Conservation (phyloP, 1,140 invertebrate species). For the Drosophila chauvacae region DNA sequence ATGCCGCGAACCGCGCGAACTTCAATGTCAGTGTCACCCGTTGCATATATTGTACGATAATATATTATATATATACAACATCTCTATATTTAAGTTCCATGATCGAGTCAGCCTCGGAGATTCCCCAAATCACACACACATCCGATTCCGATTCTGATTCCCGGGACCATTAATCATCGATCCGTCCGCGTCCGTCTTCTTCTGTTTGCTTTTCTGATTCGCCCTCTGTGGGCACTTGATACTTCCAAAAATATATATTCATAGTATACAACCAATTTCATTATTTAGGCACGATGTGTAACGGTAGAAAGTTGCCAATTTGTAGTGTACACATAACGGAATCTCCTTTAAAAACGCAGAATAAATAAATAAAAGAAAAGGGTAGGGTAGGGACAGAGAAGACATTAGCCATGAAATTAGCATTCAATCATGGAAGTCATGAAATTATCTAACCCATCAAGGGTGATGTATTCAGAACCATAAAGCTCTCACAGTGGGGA, state of each 20-base stretch:
- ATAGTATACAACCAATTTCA: slow-evolving; percentile 19
- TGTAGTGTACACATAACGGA: slow-evolving; percentile 39
- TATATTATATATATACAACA: slow-evolving; percentile 1
- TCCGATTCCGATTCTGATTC: slow-evolving; percentile 3
- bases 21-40: slow-evolving; percentile 51
- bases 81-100: slow-evolving; percentile 31
- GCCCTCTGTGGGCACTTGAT: slow-evolving; percentile 34
- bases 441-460: slow-evolving; percentile 16
- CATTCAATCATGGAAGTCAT: slow-evolving; percentile 27
- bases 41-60: slow-evolving; percentile 1
- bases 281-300: slow-evolving; percentile 52
- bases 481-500: slow-evolving; percentile 1
- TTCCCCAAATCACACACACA: slow-evolving; percentile 13
- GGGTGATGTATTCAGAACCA: slow-evolving; percentile 11
- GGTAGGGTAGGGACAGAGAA: neutral
- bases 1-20: slow-evolving; percentile 31
- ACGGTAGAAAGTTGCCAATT: slow-evolving; percentile 74
- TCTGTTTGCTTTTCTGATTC: slow-evolving; percentile 66
- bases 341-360: neutral
- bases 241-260: slow-evolving; percentile 12
- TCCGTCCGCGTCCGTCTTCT: neutral
- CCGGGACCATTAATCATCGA: slow-evolving; percentile 41
- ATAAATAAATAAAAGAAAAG: slow-evolving; percentile 3
- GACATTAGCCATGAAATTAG: slow-evolving; percentile 27
- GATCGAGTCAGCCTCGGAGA: slow-evolving; percentile 4